Base-by-base conservation (phyloP, 2,113 vertebrate genomes). In the Suncus etruscus region DNA sequence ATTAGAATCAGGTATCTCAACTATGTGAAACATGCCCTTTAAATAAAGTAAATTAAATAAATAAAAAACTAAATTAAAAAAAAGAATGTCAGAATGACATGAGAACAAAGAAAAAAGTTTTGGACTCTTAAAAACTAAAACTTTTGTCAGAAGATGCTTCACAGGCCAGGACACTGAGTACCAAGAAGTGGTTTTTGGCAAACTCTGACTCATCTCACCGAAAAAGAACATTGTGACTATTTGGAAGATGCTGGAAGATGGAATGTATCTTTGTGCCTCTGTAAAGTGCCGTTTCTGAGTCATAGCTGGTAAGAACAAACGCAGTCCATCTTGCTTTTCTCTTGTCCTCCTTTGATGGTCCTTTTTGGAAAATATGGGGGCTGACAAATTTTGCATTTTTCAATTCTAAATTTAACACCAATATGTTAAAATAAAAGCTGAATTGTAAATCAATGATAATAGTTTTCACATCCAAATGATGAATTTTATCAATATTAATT, bases 151-250 rank as follows among this genome's bases (percentile, higher is more conserved):
- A 85, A 83, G 61, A 32, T n/a, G 7, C 5, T 25, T 12, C 27
- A 20, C 5, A 77, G 45, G 16, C 2, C 6, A 61, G 3, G 14
- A 0, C 15, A 63, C 25, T 48, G 29, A 9, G 25, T 1, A 3
- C 18, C 15, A 18, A 91, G 32, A n/a, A 66, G 12, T 2, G 1
- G 50, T 8, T 3, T 3, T 22, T 1, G 31, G 5, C 16, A 5
- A 81, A 4, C 20, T 86, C 31, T 48, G 3, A n/a, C 20, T 12
- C 1, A 1, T 29, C 32, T 6, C 7, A n/a, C 20, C 84, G 5
- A 75, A 20, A 69, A 31, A 10, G 3, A 6, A 2, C 3, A 25
- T 1, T 14, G 58, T 20, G 29, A 83, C 5, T 6, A 47, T 6
- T 32, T 16, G 58, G 45, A 79, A 58, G 58, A 92, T 54, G 39